Conservation (phyloP, 2,797 vertebrate species). For the Anabas testudineus region DNA sequence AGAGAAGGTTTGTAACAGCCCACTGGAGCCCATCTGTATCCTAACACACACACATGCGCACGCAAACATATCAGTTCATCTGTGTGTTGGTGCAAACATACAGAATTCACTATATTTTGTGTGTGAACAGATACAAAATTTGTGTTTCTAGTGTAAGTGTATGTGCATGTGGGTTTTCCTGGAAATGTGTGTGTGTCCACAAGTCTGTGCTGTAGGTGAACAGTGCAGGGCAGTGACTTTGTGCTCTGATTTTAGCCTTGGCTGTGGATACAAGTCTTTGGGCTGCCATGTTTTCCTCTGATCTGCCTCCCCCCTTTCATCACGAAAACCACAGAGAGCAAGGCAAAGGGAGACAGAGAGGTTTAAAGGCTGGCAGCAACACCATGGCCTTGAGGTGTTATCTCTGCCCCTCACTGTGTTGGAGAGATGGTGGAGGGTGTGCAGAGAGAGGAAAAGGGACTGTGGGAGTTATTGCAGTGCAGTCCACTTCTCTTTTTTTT, state of each 20-base stretch:
- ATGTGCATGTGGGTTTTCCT: neutral
- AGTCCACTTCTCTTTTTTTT: slow-evolving; percentile 53
- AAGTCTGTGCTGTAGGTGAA: slow-evolving; percentile 51
- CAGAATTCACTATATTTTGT: neutral
- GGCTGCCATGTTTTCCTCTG: slow-evolving; percentile 74
- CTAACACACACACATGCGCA: slow-evolving; percentile 40
- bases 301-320: slow-evolving; percentile 76
- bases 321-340: slow-evolving; percentile 67
- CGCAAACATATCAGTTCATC: slow-evolving; percentile 10
- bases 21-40: slow-evolving; percentile 76
- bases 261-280: slow-evolving; percentile 65
- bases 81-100: neutral
- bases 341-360: slow-evolving; percentile 67
- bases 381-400: slow-evolving; percentile 82
- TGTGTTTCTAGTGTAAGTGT: neutral
- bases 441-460: slow-evolving; percentile 28
- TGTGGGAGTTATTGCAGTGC: slow-evolving; percentile 66
- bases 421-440: slow-evolving; percentile 56
- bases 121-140: neutral
- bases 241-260: slow-evolving; percentile 66
- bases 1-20: slow-evolving; percentile 79
- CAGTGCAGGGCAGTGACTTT: slow-evolving; percentile 59
- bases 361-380: slow-evolving; percentile 80
- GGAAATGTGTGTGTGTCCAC: slow-evolving; percentile 22
- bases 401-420: slow-evolving; percentile 78